These are phyloP conservation scores for Psophia crepitans DNA, from an alignment of 2,113 vertebrate genomes.

Conservation along the genomic window DNA sequence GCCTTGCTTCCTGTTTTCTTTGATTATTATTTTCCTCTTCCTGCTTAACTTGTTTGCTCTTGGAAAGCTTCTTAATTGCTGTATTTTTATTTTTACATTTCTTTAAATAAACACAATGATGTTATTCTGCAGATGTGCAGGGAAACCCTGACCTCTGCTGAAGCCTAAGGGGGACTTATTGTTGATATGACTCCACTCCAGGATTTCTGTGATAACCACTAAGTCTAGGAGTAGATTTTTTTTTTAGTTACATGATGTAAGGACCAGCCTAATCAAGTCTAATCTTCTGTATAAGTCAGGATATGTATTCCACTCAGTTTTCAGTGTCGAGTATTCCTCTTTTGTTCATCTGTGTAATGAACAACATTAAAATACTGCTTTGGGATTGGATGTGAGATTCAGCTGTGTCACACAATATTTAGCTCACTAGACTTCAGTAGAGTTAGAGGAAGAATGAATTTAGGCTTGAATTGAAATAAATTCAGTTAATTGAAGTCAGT, in stretches of 20 bases:
- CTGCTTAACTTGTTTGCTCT: background rate
- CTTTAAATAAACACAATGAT: background rate
- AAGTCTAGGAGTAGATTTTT: background rate
- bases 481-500: slow-evolving; percentile 56
- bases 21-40: background rate
- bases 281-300: background rate
- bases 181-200: background rate
- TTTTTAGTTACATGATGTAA: background rate
- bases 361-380: background rate
- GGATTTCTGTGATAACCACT: background rate
- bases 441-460: slow-evolving; percentile 24
- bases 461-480: slow-evolving; percentile 34
- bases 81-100: slow-evolving; percentile 14
- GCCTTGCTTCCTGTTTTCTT: slow-evolving; percentile 19
- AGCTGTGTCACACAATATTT: slow-evolving; percentile 38
- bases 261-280: background rate
- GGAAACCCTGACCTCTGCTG: slow-evolving; percentile 25
- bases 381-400: slow-evolving; percentile 11
- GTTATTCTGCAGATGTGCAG: background rate
- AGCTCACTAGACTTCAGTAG: background rate
- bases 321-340: background rate
- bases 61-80: background rate
- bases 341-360: background rate
- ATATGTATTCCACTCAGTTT: background rate
- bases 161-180: background rate